Evolutionary conservation across 2,888 invertebrate genomes (phyloP), one percentile per base, ranked within the genome.

Genomic region (Andrena bicolor): DNA sequence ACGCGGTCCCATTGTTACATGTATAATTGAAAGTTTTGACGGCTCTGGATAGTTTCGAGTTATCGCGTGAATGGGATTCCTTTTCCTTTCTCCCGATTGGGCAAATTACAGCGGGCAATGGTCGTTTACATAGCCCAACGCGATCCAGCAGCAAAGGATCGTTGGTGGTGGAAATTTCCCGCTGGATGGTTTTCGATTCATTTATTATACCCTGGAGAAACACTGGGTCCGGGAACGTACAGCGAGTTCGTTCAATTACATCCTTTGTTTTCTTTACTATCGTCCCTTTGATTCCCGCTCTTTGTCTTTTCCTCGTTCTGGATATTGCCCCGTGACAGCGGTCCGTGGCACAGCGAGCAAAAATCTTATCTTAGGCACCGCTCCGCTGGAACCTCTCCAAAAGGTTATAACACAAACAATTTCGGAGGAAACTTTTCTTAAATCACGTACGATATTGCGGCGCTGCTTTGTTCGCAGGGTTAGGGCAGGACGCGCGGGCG

Each of bases 381-480:
- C 49, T 71, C 35, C 66, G 72, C 69, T 88, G 88, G 86, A 88
- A 82, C 41, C 77, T 28, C 80, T 88, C 87, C 87, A 88, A 85
- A 61, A 79, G 77, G 76, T 85, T 85, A 84, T 81, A 88, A 86
- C 80, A 68, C 77, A 82, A 81, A 87, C 84, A 81, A 88, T 87
- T 88, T 88, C 77, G 80, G 58, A 70, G 86, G 76, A 63, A 85
- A 83, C 77, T 88, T 86, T 86, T 85, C 87, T 86, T 85, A 87
- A 87, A 87, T 87, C 87, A 87, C 87, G 87, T 87, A 87, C 82
- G 80, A 87, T 86, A 87, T 87, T 87, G 84, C 85, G 68, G 61
- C 71, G 76, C 49, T 60, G 74, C 79, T 82, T 82, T 81, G 75
- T 71, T 84, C 69, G 79, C 71, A 32, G 72, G 68, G 73, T 73